Percentiles rank a stretch among this genome's conserved stretches.
These are phyloP conservation scores for Hiodon tergisus DNA, from an alignment of 2,113 vertebrate genomes.

Conservation along the genomic window DNA sequence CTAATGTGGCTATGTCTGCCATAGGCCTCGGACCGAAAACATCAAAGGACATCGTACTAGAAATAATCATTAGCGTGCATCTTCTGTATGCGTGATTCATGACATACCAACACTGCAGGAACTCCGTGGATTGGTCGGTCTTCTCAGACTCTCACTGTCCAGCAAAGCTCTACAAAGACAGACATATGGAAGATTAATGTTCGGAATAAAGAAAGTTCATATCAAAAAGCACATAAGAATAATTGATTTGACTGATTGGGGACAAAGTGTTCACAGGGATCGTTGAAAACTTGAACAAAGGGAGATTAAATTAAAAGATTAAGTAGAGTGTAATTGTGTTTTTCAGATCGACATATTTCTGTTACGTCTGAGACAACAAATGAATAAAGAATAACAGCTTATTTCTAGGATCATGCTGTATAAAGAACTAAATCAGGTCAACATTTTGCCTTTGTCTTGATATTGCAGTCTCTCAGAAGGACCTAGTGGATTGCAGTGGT, in stretches of 20 bases:
- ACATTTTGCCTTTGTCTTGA: not conserved
- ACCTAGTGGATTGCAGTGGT: conserved; percentile 6
- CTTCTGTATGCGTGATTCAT: not conserved
- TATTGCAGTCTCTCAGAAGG: not conserved
- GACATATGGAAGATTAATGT: not conserved
- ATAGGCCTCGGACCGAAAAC: not conserved
- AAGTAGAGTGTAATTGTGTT: too few species aligned
- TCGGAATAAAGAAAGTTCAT: too few species aligned
- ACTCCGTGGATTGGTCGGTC: conserved; percentile 33
- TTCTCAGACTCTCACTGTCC: conserved; percentile 47
- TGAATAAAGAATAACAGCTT: not conserved
- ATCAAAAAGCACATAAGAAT: too few species aligned
- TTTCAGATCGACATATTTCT: too few species aligned
- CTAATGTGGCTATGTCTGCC: conserved; percentile 11
- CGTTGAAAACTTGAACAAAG: too few species aligned
- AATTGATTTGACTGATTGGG: too few species aligned
- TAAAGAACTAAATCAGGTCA: not conserved
- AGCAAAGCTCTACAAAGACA: conserved; percentile 56
- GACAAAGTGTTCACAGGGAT: too few species aligned
- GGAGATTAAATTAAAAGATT: too few species aligned
- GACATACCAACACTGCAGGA: not conserved
- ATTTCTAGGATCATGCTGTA: not conserved
- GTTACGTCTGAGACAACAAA: not conserved
- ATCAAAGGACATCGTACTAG: not conserved
- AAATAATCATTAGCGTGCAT: not conserved